These are phyloP conservation scores for Cryptus viduatorius DNA, from an alignment of 2,888 invertebrate species.

Conservation along the genomic window DNA sequence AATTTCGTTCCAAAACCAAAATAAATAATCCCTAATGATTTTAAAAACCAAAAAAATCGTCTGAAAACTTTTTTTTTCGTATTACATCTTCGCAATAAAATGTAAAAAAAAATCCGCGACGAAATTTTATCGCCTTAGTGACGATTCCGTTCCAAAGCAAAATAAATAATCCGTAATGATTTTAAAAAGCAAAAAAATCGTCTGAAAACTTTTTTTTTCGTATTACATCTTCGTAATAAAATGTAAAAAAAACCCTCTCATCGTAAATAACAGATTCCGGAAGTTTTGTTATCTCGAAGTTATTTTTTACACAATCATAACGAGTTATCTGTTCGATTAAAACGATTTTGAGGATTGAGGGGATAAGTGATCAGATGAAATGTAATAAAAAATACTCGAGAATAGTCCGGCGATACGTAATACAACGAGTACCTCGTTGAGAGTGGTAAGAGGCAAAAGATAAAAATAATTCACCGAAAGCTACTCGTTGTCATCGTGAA, in stretches of 20 bases:
- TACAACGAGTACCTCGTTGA: neutral
- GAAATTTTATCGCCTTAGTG: neutral
- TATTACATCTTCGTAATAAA: neutral
- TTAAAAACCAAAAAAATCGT: too few species aligned
- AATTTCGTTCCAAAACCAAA: neutral
- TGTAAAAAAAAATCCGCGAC: slow-evolving; percentile 9
- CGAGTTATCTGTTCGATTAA: neutral
- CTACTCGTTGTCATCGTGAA: neutral
- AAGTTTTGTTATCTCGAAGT: too few species aligned
- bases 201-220: neutral
- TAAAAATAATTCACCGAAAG: slow-evolving; percentile 22
- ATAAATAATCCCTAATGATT: too few species aligned
- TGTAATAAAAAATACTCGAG: slow-evolving; percentile 12
- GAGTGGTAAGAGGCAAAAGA: neutral
- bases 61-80: neutral
- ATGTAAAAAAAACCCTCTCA: neutral
- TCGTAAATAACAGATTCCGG: neutral
- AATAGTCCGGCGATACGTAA: slow-evolving; percentile 10
- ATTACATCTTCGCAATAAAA: neutral
- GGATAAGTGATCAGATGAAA: neutral
- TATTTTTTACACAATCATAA: too few species aligned
- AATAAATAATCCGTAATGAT: too few species aligned
- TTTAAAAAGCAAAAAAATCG: too few species aligned
- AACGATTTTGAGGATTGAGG: neutral
- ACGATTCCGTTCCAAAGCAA: neutral